Evolutionary conservation across 2,888 invertebrate species (phyloP).

Genomic region (Sminthurides aquaticus): DNA sequence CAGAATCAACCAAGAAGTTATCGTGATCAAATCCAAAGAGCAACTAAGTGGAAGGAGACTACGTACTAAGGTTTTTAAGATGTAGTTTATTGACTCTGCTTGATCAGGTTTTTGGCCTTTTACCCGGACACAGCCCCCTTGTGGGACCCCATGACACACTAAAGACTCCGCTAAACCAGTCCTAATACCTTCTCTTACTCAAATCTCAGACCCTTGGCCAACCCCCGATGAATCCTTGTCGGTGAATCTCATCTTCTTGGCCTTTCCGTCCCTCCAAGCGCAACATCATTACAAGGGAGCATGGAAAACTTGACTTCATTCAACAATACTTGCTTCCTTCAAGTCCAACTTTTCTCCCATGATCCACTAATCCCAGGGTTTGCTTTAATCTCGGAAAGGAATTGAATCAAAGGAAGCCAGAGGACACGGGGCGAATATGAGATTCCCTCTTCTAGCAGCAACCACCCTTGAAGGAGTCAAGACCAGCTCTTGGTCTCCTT

Average conservation of each 20-base stretch:
- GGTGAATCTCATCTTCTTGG: no score
- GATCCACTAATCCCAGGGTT: not conserved
- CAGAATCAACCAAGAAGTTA: constrained; percentile 26
- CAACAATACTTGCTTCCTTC: not conserved
- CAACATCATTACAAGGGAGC: not conserved
- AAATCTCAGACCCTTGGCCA: constrained; percentile 4
- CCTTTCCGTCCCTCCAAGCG: no score
- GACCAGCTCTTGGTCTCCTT: no score
- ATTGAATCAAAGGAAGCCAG: not conserved
- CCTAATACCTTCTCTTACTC: constrained; percentile 1
- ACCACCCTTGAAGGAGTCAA: no score
- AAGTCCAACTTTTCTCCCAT: not conserved
- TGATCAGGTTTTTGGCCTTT: constrained; percentile 43
- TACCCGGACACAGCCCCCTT: constrained; percentile 44
- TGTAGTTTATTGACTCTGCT: constrained; percentile 44
- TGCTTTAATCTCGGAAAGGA: not conserved
- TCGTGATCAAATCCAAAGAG: constrained; percentile 37
- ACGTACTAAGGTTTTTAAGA: constrained; percentile 44
- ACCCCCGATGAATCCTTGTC: not conserved
- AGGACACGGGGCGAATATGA: not conserved
- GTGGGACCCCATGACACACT: constrained; percentile 44
- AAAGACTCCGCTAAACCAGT: constrained; percentile 35
- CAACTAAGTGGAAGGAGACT: constrained; percentile 43
- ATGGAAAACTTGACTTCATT: not conserved
- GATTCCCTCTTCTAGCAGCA: not conserved